Base-by-base conservation (phyloP, 2,797 vertebrate species). In the Coreius guichenoti region DNA sequence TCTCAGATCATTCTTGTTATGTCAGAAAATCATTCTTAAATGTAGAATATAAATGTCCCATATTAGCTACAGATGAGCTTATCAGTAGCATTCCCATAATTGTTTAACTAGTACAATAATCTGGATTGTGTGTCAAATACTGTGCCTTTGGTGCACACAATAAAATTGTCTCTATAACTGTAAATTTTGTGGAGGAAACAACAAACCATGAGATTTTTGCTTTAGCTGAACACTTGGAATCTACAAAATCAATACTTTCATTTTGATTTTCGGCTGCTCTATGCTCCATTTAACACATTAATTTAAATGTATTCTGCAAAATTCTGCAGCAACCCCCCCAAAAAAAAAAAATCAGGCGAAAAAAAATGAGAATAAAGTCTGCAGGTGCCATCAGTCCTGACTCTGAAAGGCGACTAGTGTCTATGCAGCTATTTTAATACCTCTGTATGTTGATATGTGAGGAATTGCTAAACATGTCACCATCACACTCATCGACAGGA, bases 191-290 rank as follows among this genome's bases (percentile, higher is more conserved):
- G 8, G 17, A 74, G 16, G 26, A 74, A 74, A 51, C 72, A 26
- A 8, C 72, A 74, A 74, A 74, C 45, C 72, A 74, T 31, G 16
- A 21, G n/a, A 74, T 74, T 49, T 21, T 74, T 49, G 16, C 72
- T 74, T n/a, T n/a, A n/a, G n/a, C n/a, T 51, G 6, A 72, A 45
- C 69, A 16, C 23, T n/a, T n/a, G n/a, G n/a, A n/a, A n/a, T n/a
- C n/a, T n/a, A n/a, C n/a, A n/a, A n/a, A n/a, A n/a, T n/a, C n/a
- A n/a, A n/a, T n/a, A n/a, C n/a, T n/a, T 73, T 19, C 26, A 73
- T 73, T 47, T 11, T 49, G n/a, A 9, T 43, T 69, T 39, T 19
- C 19, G 3, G 19, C 9, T 47, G 26, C n/a, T 73, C 16, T 21
- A 3, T 58, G 56, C 21, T 29, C n/a, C n/a, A 49, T 49, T 19